phyloP scores from a whole-genome alignment of 1,140 invertebrate genomes.

The Coenobita brevimanus region DNA sequence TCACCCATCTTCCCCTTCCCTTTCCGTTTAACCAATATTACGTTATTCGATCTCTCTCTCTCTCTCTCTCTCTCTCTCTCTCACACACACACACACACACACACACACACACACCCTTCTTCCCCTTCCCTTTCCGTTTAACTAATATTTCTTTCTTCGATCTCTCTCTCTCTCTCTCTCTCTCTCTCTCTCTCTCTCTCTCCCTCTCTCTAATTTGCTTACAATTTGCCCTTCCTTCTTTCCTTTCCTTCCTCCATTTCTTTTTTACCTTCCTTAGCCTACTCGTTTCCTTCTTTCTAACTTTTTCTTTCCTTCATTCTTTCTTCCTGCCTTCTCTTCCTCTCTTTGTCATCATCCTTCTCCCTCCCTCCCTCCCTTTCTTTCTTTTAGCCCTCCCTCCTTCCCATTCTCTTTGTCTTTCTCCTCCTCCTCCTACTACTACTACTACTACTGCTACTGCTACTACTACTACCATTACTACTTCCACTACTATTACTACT shows the following conservation, averaged over 20 bases:
- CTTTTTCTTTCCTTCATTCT: not conserved
- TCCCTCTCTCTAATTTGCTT: not conserved
- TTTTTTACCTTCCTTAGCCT: not conserved
- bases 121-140: no score
- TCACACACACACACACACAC: constrained; percentile 33
- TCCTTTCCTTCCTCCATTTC: not conserved
- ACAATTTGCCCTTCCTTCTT: not conserved
- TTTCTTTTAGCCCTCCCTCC: no score
- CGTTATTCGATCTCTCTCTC: not conserved
- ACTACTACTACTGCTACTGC: constrained; percentile 8
- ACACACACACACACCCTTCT: constrained; percentile 20
- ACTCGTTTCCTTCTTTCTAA: not conserved
- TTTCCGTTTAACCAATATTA: not conserved
- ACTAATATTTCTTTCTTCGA: no score
- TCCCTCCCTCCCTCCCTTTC: no score
- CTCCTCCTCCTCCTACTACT: not conserved
- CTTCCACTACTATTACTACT: no score
- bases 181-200: not conserved
- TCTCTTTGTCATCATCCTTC: no score
- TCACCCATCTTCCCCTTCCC: not conserved
- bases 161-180: no score
- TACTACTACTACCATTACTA: constrained; percentile 12
- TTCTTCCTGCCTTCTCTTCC: not conserved
- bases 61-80: not conserved
- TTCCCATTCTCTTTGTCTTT: not conserved